A percentile compares a stretch with the other conserved stretches of the same genome.
These are phyloP conservation scores for Eledone cirrhosa DNA, from an alignment of 2,888 invertebrate species.

Conservation along the genomic window DNA sequence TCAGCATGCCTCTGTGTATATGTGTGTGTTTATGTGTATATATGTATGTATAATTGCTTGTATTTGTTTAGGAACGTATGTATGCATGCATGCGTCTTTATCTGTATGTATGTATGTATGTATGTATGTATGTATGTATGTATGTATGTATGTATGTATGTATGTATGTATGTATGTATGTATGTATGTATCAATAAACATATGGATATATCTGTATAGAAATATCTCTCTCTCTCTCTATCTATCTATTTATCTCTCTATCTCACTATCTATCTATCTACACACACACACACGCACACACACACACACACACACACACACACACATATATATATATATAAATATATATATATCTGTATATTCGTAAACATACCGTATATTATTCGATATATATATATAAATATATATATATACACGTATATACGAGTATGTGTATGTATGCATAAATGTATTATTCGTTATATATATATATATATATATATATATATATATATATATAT, in stretches of 20 bases:
- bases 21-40: background rate
- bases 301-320: background rate
- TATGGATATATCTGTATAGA: too few relatives aligned
- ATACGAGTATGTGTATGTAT: conserved; percentile 1
- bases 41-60: background rate
- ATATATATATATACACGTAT: conserved; percentile 6
- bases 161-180: background rate
- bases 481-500: background rate
- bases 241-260: background rate
- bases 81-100: background rate
- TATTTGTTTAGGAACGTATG: background rate
- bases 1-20: background rate
- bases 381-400: background rate
- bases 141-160: background rate
- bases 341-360: background rate
- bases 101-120: background rate
- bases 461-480: too few relatives aligned
- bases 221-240: too few relatives aligned
- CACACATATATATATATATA: background rate
- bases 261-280: background rate
- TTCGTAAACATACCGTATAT: too few relatives aligned
- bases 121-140: background rate
- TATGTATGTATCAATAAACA: too few relatives aligned
- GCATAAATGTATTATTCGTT: too few relatives aligned
- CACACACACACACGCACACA: background rate